Conservation (phyloP, 2,113 vertebrate genomes). For the Callionymus lyra region DNA sequence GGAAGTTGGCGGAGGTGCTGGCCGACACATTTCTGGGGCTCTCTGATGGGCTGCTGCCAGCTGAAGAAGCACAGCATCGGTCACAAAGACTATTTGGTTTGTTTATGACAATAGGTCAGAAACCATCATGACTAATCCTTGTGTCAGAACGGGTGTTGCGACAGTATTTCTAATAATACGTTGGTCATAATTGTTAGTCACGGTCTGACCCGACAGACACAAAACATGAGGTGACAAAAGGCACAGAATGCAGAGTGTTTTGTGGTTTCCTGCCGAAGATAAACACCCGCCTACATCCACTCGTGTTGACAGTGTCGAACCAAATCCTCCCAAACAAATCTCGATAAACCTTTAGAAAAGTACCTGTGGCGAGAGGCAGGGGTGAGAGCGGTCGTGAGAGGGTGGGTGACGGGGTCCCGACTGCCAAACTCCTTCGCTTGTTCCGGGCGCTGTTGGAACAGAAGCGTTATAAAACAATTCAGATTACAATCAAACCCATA, state of each 20-base stretch:
- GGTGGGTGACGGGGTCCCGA: conserved; percentile 83
- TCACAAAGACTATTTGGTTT: background rate
- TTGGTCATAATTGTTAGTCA: too few relatives aligned
- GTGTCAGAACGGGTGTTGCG: too few relatives aligned
- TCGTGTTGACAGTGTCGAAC: conserved; percentile 1
- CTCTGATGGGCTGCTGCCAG: conserved; percentile 84
- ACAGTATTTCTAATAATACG: too few relatives aligned
- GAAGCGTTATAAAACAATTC: conserved; percentile 4
- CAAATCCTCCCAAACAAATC: background rate
- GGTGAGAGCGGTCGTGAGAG: conserved; percentile 88
- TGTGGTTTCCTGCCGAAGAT: background rate
- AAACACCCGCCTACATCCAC: background rate
- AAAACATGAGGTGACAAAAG: too few relatives aligned
- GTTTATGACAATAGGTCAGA: background rate
- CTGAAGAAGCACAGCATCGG: conserved; percentile 37
- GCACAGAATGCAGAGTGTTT: too few relatives aligned
- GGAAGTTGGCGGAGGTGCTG: conserved; percentile 77
- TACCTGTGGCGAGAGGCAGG: conserved; percentile 81
- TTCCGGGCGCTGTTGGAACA: conserved; percentile 73
- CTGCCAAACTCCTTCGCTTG: conserved; percentile 83
- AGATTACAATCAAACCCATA: conserved; percentile 1
- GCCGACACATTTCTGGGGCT: conserved; percentile 86
- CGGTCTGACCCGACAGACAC: too few relatives aligned
- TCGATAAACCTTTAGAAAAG: conserved; percentile 6
- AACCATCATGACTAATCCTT: background rate